Evolutionary conservation across 2,797 vertebrate genomes (phyloP).

Genomic region (Enteromius thamalakanensis): DNA sequence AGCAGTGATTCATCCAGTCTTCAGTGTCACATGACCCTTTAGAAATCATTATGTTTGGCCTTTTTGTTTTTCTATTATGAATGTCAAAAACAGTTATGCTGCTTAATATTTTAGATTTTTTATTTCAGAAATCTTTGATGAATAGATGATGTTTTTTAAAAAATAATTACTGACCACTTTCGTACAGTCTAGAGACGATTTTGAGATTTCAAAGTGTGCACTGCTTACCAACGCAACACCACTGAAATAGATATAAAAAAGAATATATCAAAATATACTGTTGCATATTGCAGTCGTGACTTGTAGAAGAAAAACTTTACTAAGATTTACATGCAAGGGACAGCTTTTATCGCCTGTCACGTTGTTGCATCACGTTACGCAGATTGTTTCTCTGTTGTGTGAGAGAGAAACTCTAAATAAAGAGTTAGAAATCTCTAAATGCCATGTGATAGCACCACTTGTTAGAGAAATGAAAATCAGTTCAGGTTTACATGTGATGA

Average conservation of each 20-base stretch:
- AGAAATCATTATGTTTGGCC: background rate
- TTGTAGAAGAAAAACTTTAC: background rate
- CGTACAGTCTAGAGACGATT: background rate
- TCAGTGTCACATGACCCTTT: background rate
- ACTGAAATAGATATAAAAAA: background rate
- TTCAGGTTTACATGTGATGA: constrained; percentile 4
- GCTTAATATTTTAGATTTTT: background rate
- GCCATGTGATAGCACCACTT: constrained; percentile 67
- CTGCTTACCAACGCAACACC: background rate
- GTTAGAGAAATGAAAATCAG: constrained; percentile 60
- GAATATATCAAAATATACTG: background rate
- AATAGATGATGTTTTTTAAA: background rate
- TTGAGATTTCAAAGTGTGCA: background rate
- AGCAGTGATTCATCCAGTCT: background rate
- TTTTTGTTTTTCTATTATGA: background rate
- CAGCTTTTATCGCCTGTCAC: background rate
- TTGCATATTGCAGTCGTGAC: constrained; percentile 9
- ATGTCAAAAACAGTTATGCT: background rate
- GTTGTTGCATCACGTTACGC: background rate
- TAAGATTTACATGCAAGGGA: background rate
- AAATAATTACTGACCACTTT: background rate
- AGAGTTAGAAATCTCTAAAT: background rate
- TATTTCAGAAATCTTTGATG: background rate
- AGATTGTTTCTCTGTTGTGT: background rate
- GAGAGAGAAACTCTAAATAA: background rate